These are phyloP conservation scores for Dolomedes plantarius DNA, from an alignment of 2,888 invertebrate species.

Conservation along the genomic window DNA sequence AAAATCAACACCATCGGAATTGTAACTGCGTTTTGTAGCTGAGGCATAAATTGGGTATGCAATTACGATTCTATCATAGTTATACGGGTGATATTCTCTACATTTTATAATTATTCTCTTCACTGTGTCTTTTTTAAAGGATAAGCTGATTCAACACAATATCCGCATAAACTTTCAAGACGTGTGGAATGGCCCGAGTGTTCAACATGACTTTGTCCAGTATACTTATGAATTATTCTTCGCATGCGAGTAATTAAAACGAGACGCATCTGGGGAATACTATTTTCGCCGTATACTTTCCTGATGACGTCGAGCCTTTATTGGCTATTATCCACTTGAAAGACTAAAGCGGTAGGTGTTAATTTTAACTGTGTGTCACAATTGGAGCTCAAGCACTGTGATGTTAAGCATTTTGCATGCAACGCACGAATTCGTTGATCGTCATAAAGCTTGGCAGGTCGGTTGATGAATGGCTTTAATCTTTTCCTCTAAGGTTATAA, in stretches of 20 bases:
- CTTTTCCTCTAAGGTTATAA: background rate
- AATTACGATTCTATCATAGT: no score
- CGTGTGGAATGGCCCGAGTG: no score
- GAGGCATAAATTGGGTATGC: no score
- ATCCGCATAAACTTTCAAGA: no score
- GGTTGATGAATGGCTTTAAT: background rate
- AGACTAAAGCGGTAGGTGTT: background rate
- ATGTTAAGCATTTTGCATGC: background rate
- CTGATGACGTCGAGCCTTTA: background rate
- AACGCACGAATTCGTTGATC: background rate
- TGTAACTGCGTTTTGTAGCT: no score
- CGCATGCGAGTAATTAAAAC: background rate
- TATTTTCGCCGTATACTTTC: background rate
- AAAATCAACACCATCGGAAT: no score
- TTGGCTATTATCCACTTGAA: background rate
- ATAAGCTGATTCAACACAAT: no score
- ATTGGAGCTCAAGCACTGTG: background rate
- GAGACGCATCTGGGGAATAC: background rate
- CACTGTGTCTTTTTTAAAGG: no score
- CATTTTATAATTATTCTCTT: no score
- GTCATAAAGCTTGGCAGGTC: conserved; percentile 3
- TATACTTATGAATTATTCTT: background rate
- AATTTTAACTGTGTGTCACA: conserved; percentile 6
- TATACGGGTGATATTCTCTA: no score
- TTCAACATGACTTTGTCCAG: background rate